These are phyloP conservation scores for Drosophila ogumai DNA, from an alignment of 1,140 invertebrate species.

Conservation along the genomic window DNA sequence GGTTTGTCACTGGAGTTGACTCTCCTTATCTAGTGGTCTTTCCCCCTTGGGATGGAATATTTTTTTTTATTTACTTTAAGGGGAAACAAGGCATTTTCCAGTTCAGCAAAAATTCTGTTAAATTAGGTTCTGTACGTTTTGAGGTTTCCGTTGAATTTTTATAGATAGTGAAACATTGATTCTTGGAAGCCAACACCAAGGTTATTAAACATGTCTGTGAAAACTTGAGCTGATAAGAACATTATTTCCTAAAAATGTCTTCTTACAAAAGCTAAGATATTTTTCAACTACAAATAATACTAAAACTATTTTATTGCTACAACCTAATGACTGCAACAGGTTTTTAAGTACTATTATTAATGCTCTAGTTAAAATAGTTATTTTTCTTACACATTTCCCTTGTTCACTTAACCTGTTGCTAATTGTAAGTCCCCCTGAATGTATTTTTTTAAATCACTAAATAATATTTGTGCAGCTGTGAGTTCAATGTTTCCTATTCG, in stretches of 20 bases:
- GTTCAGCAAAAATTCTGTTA: constrained; percentile 2
- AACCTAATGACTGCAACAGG: neutral
- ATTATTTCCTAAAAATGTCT: neutral
- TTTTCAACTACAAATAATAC: neutral
- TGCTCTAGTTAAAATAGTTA: neutral
- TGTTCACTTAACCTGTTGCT: neutral
- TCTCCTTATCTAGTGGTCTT: constrained; percentile 12
- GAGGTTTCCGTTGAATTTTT: constrained; percentile 8
- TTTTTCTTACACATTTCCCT: neutral
- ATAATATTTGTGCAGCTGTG: constrained; percentile 45
- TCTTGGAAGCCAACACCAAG: constrained; percentile 25
- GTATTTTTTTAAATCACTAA: neutral
- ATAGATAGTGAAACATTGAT: constrained; percentile 20
- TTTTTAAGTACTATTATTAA: neutral
- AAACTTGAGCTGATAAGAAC: constrained; percentile 3
- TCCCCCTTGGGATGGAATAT: neutral
- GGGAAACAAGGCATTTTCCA: neutral
- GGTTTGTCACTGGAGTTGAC: constrained; percentile 9
- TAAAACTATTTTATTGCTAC: neutral
- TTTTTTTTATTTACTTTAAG: constrained; percentile 12
- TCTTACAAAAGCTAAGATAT: neutral
- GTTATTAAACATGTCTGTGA: neutral
- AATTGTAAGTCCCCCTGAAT: neutral
- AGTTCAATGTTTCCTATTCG: constrained; percentile 2
- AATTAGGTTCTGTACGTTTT: neutral